phyloP scores from a whole-genome alignment of 1,140 invertebrate genomes.

The Sycobia sp. region DNA sequence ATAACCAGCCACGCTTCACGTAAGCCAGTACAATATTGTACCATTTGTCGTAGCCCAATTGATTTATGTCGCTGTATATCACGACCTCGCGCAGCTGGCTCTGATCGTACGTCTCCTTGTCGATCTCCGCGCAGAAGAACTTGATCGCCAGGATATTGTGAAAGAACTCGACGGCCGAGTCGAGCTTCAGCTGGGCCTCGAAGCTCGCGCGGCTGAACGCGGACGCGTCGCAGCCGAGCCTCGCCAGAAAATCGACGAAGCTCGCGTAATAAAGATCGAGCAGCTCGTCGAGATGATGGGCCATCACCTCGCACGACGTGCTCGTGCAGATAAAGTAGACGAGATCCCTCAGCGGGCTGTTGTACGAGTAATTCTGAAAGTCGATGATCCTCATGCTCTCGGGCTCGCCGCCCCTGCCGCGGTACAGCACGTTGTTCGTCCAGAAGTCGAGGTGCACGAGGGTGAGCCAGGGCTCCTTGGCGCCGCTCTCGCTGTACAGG shows the following conservation, averaged over 20 bases:
- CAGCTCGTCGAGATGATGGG: constrained; percentile 54
- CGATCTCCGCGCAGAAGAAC: constrained; percentile 25
- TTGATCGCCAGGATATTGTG: constrained; percentile 25
- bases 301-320: constrained; percentile 53
- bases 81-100: constrained; percentile 6
- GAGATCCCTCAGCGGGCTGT: constrained; percentile 60
- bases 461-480: constrained; percentile 48
- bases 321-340: constrained; percentile 64
- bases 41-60: constrained; percentile 20
- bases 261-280: constrained; percentile 57
- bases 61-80: constrained; percentile 3
- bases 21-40: constrained; percentile 19
- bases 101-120: constrained; percentile 8
- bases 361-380: constrained; percentile 61
- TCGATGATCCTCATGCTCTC: constrained; percentile 63
- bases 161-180: constrained; percentile 15
- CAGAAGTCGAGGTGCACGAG: constrained; percentile 63
- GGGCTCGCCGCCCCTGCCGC: constrained; percentile 43
- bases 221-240: neutral
- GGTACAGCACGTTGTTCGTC: constrained; percentile 64
- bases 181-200: constrained; percentile 33
- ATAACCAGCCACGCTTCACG: constrained; percentile 12
- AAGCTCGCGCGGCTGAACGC: constrained; percentile 5
- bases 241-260: constrained; percentile 46
- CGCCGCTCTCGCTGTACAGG: neutral